A percentile compares a stretch with the other conserved stretches of the same genome.
These are phyloP conservation scores for Trisateles emortualis DNA, from an alignment of 2,888 invertebrate species.

Conservation along the genomic window DNA sequence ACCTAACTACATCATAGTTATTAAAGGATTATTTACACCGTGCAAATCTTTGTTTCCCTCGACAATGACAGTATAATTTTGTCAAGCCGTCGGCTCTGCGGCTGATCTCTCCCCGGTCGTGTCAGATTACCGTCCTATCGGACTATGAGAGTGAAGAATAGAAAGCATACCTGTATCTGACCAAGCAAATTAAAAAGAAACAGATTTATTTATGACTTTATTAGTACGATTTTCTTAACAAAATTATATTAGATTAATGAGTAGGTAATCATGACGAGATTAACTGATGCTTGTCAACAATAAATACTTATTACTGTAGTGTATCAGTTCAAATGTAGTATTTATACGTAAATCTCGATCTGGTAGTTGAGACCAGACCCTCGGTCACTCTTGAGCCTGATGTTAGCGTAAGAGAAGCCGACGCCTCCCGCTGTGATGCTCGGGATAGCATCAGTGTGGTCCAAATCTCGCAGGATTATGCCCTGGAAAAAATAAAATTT, in stretches of 20 bases:
- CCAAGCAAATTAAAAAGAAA: background rate
- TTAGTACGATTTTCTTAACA: background rate
- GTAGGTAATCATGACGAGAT: slow-evolving; percentile 2
- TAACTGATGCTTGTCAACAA: background rate
- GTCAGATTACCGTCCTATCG: too few relatives aligned
- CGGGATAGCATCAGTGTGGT: slow-evolving; percentile 73
- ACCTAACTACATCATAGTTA: too few relatives aligned
- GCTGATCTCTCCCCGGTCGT: too few relatives aligned
- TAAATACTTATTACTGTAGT: background rate
- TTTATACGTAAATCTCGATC: slow-evolving; percentile 74
- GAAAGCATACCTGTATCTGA: too few relatives aligned
- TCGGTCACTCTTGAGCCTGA: slow-evolving; percentile 76
- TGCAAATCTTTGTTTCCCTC: too few relatives aligned
- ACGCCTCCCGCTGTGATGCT: slow-evolving; percentile 79
- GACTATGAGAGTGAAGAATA: too few relatives aligned
- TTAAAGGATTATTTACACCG: too few relatives aligned
- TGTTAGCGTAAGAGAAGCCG: slow-evolving; percentile 78
- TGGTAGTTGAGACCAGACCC: slow-evolving; percentile 80
- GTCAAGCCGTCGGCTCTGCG: too few relatives aligned
- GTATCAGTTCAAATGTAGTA: background rate
- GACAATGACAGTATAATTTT: too few relatives aligned
- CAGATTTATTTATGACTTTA: background rate
- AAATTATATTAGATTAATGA: background rate
- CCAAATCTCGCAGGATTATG: slow-evolving; percentile 75
- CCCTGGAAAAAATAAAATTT: slow-evolving; percentile 65